Conservation (phyloP, 2,113 vertebrate species). For the Miniopterus natalensis region DNA sequence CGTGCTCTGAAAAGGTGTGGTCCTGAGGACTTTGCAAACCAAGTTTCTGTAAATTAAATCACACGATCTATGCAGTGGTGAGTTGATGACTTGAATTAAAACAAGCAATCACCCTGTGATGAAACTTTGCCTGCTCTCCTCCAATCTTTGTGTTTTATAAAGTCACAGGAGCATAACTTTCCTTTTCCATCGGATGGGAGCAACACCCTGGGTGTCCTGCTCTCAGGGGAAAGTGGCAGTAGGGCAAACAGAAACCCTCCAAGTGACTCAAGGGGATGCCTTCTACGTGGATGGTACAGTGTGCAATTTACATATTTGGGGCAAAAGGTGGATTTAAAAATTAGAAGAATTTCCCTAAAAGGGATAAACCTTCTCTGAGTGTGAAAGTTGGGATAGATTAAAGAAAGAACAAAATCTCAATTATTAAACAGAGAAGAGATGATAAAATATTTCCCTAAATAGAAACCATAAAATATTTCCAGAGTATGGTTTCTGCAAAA, state of each 20-base stretch:
- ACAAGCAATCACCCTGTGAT: background rate
- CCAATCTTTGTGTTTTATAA: background rate
- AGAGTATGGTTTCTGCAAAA: background rate
- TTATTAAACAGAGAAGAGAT: background rate
- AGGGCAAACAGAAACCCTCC: fast-evolving
- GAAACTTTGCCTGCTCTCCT: background rate
- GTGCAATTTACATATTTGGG: background rate
- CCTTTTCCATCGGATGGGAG: background rate
- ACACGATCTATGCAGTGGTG: background rate
- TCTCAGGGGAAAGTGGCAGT: too few relatives aligned
- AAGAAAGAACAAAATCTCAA: background rate
- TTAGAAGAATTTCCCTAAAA: background rate
- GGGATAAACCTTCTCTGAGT: background rate
- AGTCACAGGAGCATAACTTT: background rate
- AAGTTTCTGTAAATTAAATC: background rate
- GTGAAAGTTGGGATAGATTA: background rate
- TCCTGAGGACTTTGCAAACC: background rate
- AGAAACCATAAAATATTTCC: background rate
- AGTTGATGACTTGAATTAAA: background rate
- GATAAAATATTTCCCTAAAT: background rate
- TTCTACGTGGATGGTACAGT: background rate
- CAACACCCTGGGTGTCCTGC: background rate
- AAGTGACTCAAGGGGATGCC: too few relatives aligned
- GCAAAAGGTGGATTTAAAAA: background rate
- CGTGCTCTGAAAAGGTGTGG: background rate